Conservation (phyloP, 2,888 invertebrate species). For the Pristionchus mayeri region DNA sequence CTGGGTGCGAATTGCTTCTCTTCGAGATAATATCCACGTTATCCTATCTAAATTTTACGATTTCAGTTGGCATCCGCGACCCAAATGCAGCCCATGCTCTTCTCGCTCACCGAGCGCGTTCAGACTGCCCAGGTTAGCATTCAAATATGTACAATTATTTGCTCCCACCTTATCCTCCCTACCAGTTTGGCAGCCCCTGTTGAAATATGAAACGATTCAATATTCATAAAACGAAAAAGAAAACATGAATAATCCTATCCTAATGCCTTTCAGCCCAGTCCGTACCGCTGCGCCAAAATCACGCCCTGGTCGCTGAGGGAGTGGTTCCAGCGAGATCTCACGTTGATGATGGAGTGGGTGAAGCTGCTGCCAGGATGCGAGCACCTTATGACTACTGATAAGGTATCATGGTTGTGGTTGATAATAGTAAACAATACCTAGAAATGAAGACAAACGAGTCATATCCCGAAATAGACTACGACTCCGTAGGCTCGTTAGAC, state of each 20-base stretch:
- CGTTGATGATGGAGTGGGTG: constrained; percentile 69
- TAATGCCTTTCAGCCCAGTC: too few species aligned
- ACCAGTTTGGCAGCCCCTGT: too few species aligned
- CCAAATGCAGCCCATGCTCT: constrained; percentile 23
- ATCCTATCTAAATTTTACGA: neutral
- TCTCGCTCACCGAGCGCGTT: neutral
- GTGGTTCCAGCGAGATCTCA: constrained; percentile 67
- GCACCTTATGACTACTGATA: constrained; percentile 60
- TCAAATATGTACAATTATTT: too few species aligned
- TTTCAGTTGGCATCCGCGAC: neutral
- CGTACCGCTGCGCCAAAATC: neutral
- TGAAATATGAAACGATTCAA: too few species aligned
- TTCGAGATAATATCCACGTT: neutral
- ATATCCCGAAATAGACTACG: neutral
- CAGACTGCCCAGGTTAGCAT: neutral
- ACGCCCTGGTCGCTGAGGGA: constrained; percentile 59
- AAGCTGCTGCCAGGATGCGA: constrained; percentile 62
- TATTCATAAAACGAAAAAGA: too few species aligned
- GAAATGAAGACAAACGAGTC: neutral
- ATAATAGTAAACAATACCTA: too few species aligned
- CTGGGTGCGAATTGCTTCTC: constrained; percentile 56
- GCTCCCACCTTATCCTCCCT: too few species aligned
- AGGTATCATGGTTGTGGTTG: too few species aligned
- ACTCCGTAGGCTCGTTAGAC: neutral
- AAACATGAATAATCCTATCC: too few species aligned